A percentile compares a stretch with the other conserved stretches of the same genome.
Evolutionary conservation across 2,113 vertebrate genomes (phyloP).

Genomic region (Cepphus grylle): DNA sequence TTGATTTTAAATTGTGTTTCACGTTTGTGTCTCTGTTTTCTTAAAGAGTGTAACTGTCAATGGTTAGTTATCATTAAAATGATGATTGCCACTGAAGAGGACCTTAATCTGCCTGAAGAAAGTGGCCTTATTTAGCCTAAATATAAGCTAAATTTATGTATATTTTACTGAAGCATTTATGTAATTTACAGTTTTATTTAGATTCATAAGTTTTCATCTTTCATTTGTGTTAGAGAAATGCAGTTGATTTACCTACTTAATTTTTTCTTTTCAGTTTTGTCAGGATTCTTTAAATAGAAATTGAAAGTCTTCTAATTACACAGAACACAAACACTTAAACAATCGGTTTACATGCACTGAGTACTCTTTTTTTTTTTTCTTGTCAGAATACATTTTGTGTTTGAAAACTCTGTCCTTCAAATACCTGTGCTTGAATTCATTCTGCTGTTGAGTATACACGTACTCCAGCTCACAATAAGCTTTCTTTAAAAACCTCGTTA

Average conservation of each 20-base stretch:
- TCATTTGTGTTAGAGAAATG: background rate
- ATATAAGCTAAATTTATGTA: background rate
- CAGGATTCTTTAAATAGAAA: background rate
- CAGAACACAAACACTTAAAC: background rate
- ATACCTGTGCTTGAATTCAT: background rate
- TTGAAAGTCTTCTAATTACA: background rate
- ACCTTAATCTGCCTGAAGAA: background rate
- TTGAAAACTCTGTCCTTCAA: background rate
- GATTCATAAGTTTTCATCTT: background rate
- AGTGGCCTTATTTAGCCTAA: background rate
- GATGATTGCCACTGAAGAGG: background rate
- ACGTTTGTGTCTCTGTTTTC: background rate
- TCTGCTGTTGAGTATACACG: background rate
- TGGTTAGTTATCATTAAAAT: background rate
- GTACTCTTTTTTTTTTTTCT: background rate
- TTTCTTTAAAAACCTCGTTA: background rate
- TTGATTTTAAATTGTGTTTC: background rate
- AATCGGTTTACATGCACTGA: background rate
- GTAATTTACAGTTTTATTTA: background rate
- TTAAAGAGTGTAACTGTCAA: background rate
- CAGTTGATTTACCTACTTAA: background rate
- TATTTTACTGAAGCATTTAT: background rate
- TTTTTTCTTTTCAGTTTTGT: background rate
- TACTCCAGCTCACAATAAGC: background rate
- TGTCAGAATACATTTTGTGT: background rate